Base-by-base conservation (phyloP, 2,113 vertebrate genomes). In the Pelodiscus sinensis region DNA sequence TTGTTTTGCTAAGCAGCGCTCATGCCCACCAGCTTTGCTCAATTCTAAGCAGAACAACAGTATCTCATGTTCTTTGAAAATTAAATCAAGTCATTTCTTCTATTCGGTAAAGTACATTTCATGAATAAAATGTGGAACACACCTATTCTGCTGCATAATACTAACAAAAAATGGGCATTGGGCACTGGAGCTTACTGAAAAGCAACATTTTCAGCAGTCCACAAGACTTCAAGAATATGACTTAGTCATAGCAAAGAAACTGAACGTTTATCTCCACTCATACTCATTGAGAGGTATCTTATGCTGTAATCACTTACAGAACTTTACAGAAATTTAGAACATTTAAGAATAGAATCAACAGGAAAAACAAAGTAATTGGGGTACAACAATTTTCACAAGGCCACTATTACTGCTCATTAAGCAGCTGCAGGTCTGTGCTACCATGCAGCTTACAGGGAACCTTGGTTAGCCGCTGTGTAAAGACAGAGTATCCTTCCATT, bases 101-200 rank as follows among this genome's bases (percentile, higher is more conserved):
- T 27, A 22, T n/a, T 68, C 85, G 84, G 31, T 31, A n/a, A 58
- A 54, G 21, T 85, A 38, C 6, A 15, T 77, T 11, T 65, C 1
- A 10, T 1, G 50, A 92, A 55, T 19, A 82, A 79, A 22, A 16
- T 0, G 0, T 58, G 65, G 44, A 80, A 16, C 14, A 18, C 57
- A 65, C 75, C 38, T 75, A 50, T 52, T 87, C 55, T 57, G 55
- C 18, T 38, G 12, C 44, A 18, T 52, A 55, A 18, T 21, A 29
- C 18, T 18, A 82, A 31, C 38, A 80, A 79, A 83, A 84, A 71
- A 75, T 9, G 50, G 15, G 31, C 14, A 56, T 22, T 58, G 51
- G 27, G 27, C 56, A 75, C 27, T 78, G 51, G n/a, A 65, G 18
- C 18, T 52, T 90, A 68, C 15, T 51, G 54, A 62, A 56, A 60